Base-by-base conservation (phyloP, 2,888 invertebrate genomes). In the Drosophila paracracens region DNA sequence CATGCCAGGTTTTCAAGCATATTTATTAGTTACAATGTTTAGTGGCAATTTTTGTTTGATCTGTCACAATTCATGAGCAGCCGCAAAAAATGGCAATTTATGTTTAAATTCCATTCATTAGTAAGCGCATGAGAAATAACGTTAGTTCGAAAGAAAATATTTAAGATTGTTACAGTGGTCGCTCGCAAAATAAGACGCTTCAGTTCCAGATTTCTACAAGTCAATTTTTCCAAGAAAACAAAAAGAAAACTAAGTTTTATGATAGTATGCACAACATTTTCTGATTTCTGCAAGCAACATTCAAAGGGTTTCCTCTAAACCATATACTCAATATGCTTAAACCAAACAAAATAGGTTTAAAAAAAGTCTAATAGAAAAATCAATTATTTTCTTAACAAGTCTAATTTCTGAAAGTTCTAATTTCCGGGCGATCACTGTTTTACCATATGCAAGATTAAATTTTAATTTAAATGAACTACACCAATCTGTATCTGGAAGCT, bases 21-120 rank as follows among this genome's bases (percentile, higher is more conserved):
- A 66, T 35, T 56, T 54, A 53, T 56, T 62, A 56, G 36, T 61
- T 48, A 53, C 38, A 59, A 27, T 29, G 7, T 25, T 72, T 70
- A 74, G 25, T 54, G n/a, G 64, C 29, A 51, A 40, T 35, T 35
- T 2, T 25, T 6, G n/a, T 29, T 31, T 35, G 16, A 50, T 79
- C 86, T 78, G 75, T 79, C 62, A 82, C 76, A 71, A 29, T 67
- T 54, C 38, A 90, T 92, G 92, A 92, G 93, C 93, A 94, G 94
- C 94, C 93, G 93, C 91, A 94, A 94, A 94, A 94, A 94, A 94
- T 94, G 94, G 94, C 94, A 93, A 58, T 76, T 56, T 56, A 76
- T 77, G 18, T 63, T 70, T 16, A 59, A 60, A 58, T 72, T 74
- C 53, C 40, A 70, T 61, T 60, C 29, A 68, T 79, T 78, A 80